These are phyloP conservation scores for Atta cephalotes DNA, from an alignment of 1,140 invertebrate genomes.

Conservation along the genomic window DNA sequence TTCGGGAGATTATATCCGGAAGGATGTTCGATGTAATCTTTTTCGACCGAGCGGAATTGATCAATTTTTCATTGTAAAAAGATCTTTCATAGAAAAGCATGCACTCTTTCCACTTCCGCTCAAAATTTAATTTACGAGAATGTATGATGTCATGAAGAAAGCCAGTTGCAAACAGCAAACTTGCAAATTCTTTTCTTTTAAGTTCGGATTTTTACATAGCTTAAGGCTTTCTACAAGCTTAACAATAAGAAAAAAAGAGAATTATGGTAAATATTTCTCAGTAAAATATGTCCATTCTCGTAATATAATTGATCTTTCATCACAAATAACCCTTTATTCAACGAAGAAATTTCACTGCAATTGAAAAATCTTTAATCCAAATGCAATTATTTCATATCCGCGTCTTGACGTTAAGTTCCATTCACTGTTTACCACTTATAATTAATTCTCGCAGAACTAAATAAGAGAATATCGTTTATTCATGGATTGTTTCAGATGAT, in stretches of 20 bases:
- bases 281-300: neutral
- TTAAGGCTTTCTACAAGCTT: neutral
- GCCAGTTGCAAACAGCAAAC: neutral
- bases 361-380: constrained; percentile 13
- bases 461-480: neutral
- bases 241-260: neutral
- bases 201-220: neutral
- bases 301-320: constrained; percentile 7
- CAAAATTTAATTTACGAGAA: neutral
- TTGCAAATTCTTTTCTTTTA: neutral
- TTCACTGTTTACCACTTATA: neutral
- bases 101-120: neutral
- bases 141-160: neutral
- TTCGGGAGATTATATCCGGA: constrained; percentile 1
- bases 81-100: neutral
- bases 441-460: neutral
- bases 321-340: constrained; percentile 4
- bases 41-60: neutral
- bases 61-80: constrained; percentile 23
- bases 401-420: neutral
- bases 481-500: neutral
- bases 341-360: neutral
- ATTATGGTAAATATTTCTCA: neutral
- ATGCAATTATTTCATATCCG: neutral
- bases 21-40: neutral